Base-by-base conservation (phyloP, 2,888 invertebrate species). In the Empis stercorea region DNA sequence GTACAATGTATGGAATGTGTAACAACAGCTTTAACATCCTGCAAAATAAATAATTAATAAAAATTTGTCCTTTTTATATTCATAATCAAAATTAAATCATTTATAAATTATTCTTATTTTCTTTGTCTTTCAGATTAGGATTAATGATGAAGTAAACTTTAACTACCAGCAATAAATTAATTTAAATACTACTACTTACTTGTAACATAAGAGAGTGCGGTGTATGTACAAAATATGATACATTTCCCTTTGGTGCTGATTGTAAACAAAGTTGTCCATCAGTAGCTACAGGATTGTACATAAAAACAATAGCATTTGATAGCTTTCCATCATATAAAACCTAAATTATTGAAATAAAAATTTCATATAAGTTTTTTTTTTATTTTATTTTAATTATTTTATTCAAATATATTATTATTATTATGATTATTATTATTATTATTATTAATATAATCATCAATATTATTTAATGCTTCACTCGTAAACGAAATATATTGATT, bases 281-380 rank as follows among this genome's bases (percentile, higher is more conserved):
- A 55, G 99, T 99, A 53, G 99, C 97, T 61, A 97, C 96, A 52
- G 99, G 99, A 73, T 97, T 99, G 78, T 99, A 99, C 91, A 97
- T 95, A 75, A 99, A 97, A 64, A 99, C 93, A 67, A 99, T 91
- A 56, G 89, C 91, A 61, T 84, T 87, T 52, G 96, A 94, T 65
- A 99, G 75, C 73, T 95, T 95, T 53, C 96, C 97, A 73, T 99
- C 99, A 73, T 99, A 99, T 58, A 99, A 77, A 55, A 96, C 93
- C 93, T 95, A 75, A 50, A 52, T 47, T 46, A 41, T 37, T 44
- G 36, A 43, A 4, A 27, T 4, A 27, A 27, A 27, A 27, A 27
- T 9, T 2, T 7, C 23, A 4, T 27, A 34, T 14, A 34, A 13
- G 16, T 38, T 38, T 11, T 11, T 13, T 17, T 7, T 38, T 20